Conservation (phyloP, 2,797 vertebrate genomes). For the Centropyge bicolor region DNA sequence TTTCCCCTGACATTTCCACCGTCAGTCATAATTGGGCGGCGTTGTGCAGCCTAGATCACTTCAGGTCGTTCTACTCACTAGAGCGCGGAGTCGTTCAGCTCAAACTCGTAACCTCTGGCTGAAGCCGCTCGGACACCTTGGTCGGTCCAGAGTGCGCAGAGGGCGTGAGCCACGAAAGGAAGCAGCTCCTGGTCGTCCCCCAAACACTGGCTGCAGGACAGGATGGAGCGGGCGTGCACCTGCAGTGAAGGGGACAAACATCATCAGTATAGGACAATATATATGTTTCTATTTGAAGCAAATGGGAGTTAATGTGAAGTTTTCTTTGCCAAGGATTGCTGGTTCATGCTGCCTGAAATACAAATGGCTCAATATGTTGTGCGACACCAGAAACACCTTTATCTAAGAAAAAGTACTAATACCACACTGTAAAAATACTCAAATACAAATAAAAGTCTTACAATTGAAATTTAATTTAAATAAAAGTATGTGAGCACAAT, state of each 20-base stretch:
- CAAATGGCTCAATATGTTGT: background rate
- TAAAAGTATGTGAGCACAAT: no score
- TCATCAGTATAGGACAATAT: background rate
- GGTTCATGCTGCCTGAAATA: background rate
- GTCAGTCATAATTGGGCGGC: conserved; percentile 31
- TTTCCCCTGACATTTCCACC: conserved; percentile 61
- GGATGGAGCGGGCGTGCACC: conserved; percentile 81
- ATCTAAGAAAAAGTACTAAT: background rate
- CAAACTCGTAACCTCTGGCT: conserved; percentile 82
- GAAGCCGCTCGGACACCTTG: conserved; percentile 79
- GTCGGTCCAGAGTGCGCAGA: conserved; percentile 85
- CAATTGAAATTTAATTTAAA: no score
- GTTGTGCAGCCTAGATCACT: conserved; percentile 15
- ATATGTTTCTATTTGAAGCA: background rate
- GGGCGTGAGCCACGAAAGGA: conserved; percentile 82
- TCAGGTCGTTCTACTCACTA: conserved; percentile 83
- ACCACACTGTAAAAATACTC: background rate
- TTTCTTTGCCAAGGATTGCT: background rate
- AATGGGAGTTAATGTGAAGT: background rate
- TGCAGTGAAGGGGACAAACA: conserved; percentile 27
- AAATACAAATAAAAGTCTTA: background rate
- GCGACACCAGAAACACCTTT: background rate
- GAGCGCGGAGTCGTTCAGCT: conserved; percentile 87
- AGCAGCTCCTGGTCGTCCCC: conserved; percentile 84
- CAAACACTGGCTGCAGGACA: conserved; percentile 84